Conservation (phyloP, 2,113 vertebrate genomes). For the Azemiops feae region DNA sequence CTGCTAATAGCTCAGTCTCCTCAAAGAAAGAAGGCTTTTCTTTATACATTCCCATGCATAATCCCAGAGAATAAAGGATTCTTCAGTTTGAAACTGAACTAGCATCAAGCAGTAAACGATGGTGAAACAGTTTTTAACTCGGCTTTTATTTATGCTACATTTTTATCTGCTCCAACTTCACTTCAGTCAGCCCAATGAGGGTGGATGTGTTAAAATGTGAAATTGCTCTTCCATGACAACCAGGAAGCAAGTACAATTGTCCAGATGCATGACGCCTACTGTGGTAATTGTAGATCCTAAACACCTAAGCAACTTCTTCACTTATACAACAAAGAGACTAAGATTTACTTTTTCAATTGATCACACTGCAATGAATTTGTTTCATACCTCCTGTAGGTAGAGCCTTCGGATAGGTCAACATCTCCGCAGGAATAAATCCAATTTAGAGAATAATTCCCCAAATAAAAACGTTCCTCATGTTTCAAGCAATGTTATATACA, state of each 20-base stretch:
- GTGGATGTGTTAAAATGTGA: conserved; percentile 4
- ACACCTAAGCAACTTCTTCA: neutral
- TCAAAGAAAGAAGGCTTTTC: neutral
- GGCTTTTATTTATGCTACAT: conserved; percentile 30
- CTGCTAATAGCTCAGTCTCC: neutral
- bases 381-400: conserved; percentile 17
- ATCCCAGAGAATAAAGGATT: conserved; percentile 26
- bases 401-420: conserved; percentile 17
- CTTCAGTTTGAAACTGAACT: conserved; percentile 24
- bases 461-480: neutral
- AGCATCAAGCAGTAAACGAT: conserved; percentile 32
- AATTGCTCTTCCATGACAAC: neutral
- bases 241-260: neutral
- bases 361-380: conserved; percentile 13
- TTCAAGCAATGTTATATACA: neutral
- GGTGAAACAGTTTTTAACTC: conserved; percentile 29
- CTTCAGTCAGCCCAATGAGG: neutral
- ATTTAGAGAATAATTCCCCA: neutral
- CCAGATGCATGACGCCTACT: conserved; percentile 3
- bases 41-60: conserved; percentile 23
- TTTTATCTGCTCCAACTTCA: conserved; percentile 23
- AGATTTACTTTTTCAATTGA: conserved; percentile 6
- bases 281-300: neutral
- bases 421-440: neutral
- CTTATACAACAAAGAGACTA: neutral